These are phyloP conservation scores for Drosophila seguyi DNA, from an alignment of 1,140 invertebrate species.

Conservation along the genomic window DNA sequence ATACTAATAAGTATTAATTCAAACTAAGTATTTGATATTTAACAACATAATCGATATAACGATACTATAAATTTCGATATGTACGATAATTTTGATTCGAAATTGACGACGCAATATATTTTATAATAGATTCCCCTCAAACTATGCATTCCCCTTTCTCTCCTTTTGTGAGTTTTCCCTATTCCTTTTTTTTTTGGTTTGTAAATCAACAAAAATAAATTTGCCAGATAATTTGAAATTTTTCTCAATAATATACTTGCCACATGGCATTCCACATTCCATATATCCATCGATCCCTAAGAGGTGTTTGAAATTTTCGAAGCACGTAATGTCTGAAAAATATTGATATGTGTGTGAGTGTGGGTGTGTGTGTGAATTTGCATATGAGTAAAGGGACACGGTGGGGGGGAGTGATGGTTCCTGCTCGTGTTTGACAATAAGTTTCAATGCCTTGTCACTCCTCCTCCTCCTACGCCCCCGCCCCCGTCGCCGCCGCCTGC, in stretches of 20 bases:
- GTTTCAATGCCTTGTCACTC: constrained; percentile 59
- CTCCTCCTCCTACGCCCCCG: too few relatives aligned
- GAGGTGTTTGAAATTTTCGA: constrained; percentile 22
- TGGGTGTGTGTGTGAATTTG: constrained; percentile 27
- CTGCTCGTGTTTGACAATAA: constrained; percentile 69
- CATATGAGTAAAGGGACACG: constrained; percentile 20
- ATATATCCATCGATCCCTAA: constrained; percentile 30
- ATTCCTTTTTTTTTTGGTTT: not conserved
- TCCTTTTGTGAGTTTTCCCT: not conserved
- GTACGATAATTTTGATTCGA: too few relatives aligned
- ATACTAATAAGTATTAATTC: too few relatives aligned
- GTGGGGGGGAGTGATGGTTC: constrained; percentile 40
- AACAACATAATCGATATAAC: too few relatives aligned
- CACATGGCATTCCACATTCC: constrained; percentile 32
- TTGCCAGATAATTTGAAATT: constrained; percentile 16
- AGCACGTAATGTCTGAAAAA: constrained; percentile 49
- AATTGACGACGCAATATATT: too few relatives aligned
- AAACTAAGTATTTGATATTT: too few relatives aligned
- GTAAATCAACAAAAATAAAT: constrained; percentile 16
- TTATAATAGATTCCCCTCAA: too few relatives aligned
- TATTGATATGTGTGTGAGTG: constrained; percentile 30
- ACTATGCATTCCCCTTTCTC: not conserved
- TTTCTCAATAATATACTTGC: constrained; percentile 18
- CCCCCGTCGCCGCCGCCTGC: constrained; percentile 21
- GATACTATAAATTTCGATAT: too few relatives aligned